phyloP scores from a whole-genome alignment of 2,113 vertebrate species.

The Bucco capensis region DNA sequence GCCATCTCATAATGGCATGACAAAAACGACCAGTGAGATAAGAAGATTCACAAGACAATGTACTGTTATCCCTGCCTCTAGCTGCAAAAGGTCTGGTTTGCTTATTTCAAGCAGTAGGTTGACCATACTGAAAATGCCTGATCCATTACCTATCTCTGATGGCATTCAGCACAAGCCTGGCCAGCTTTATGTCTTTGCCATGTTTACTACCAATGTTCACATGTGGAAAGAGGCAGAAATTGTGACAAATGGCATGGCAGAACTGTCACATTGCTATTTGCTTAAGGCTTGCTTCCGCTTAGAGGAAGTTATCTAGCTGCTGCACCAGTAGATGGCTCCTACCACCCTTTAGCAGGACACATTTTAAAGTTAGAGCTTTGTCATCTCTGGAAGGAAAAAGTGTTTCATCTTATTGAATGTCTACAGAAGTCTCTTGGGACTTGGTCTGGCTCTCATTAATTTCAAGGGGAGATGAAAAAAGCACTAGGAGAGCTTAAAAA shows the following conservation, averaged over 20 bases:
- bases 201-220: neutral
- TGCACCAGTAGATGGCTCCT: neutral
- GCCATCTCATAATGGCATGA: neutral
- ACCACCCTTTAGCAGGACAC: neutral
- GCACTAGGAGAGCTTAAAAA: slow-evolving; percentile 1
- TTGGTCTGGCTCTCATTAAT: neutral
- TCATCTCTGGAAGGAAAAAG: neutral
- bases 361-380: neutral
- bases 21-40: neutral
- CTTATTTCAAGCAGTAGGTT: neutral
- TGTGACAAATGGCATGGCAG: rapidly evolving
- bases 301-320: neutral
- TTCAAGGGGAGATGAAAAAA: neutral
- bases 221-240: neutral
- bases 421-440: neutral
- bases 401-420: neutral
- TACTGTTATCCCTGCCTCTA: neutral
- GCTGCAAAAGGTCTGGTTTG: neutral
- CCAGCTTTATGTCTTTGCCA: neutral
- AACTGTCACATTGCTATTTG: rapidly evolving
- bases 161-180: neutral
- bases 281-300: neutral
- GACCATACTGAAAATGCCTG: neutral
- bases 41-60: neutral
- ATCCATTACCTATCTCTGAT: neutral